Evolutionary conservation across 2,797 vertebrate genomes (phyloP).

Genomic region (Poliocrania exsul): DNA sequence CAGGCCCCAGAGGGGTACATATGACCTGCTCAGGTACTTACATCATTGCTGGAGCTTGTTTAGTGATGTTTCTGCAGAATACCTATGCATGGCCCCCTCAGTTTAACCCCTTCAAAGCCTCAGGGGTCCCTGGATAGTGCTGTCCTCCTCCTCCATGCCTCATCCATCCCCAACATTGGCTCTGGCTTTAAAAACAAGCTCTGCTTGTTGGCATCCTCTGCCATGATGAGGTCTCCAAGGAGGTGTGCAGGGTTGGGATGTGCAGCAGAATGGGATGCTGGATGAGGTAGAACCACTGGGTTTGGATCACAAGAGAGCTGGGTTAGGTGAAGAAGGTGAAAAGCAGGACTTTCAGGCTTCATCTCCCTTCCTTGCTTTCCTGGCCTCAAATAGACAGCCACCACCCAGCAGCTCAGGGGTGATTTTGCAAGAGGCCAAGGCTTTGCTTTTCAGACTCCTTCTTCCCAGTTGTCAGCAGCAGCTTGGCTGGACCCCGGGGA

Average conservation of each 20-base stretch:
- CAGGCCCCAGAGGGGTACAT: accelerated
- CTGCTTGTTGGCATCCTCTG: neutral
- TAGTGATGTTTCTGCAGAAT: neutral
- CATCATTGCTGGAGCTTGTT: neutral
- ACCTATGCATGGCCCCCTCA: accelerated
- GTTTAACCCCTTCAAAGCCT: neutral
- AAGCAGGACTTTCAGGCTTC: neutral
- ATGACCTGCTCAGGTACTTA: neutral
- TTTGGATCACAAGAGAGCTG: neutral
- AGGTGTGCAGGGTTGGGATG: neutral
- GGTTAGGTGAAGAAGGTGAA: neutral
- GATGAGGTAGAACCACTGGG: neutral
- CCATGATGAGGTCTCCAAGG: accelerated
- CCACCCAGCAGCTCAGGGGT: neutral
- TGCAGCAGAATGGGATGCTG: accelerated
- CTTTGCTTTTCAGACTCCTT: neutral
- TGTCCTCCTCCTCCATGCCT: neutral
- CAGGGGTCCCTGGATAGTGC: neutral
- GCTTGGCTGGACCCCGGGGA: accelerated
- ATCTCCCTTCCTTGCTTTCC: neutral
- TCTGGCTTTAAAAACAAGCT: neutral
- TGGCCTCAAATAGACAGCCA: accelerated
- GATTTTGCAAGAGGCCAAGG: neutral
- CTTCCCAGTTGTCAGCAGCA: neutral
- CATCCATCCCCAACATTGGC: accelerated